Evolutionary conservation across 92 coral and sea anemone genomes (phyloP), one percentile per base, ranked within the genome.

Genomic region (Zoanthus sansibaricus): DNA sequence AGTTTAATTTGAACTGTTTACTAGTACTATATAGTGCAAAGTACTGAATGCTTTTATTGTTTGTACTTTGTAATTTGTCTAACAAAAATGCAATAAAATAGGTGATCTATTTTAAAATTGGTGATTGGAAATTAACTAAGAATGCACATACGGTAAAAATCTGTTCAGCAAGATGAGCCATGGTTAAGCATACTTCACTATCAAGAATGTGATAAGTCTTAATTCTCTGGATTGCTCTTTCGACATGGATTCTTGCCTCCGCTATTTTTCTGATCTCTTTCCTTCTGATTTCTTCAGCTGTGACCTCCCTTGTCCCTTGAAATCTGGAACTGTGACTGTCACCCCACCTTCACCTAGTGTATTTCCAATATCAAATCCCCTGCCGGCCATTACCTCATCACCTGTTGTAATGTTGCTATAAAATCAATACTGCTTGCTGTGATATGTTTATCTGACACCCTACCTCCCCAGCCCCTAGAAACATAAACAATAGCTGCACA

Each of bases 271-370:
- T 84, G 71, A 64, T 64, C 71, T 64, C 71, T 64, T 64, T 64
- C 71, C 71, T 64, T 64, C 91, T 72, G 48, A 44, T 56, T 75
- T 64, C 71, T 75, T 89, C 9, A 83, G 67, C 73, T 89, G 88
- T 75, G 92, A 89, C 70, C 92, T 83, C 54, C 88, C 88, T 76
- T 83, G 78, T 72, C 91, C 88, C 69, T 89, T 89, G 37, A 89
- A 89, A 74, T 82, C 75, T 72, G 91, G 91, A 61, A 89, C 83
- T 69, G 91, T 83, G 49, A 89, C 88, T 75, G 58, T 83, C 47
- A 89, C 85, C 83, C 91, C 91, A 55, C 77, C 37, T 25, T 83
- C 85, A 44, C 70, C 84, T 61, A 89, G 37, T 69, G 75, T 56
- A 31, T 83, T 87, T 55, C 84, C 56, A 75, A 88, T 88, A 83